Base-by-base conservation (phyloP, 2,113 vertebrate genomes). In the Pachyramphus minor region DNA sequence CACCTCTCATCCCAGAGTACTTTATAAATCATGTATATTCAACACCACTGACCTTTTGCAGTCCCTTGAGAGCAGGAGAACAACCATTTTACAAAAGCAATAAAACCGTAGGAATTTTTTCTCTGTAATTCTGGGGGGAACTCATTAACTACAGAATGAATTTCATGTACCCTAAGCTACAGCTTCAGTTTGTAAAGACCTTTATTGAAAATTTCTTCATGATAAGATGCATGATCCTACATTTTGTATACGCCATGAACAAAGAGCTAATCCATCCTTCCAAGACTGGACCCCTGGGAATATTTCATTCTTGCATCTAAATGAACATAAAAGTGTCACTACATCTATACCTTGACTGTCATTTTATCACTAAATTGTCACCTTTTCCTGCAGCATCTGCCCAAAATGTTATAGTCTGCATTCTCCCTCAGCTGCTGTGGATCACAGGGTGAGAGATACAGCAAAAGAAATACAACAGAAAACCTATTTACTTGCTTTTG, bases 21-120 rank as follows among this genome's bases (percentile, higher is more conserved):
- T 92, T 88, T 56, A 83, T 94, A 95, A 96, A 93, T 96, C 72
- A 83, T 84, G 41, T 90, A 11, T 93, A 60, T 83, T 80, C 90
- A 93, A 74, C 56, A 93, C 49, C 47, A 49, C 59, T 92, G 93
- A 93, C 93, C 88, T 96, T 95, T 94, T 1, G 0, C 79, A 84
- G 47, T 63, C 79, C 69, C 79, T 58, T 71, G 68, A 90, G 85
- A 86, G 17, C 73, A 22, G 44, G 19, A 77, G 52, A 91, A 35
- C 35, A 73, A 88, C 52, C 3, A 1, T 93, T 94, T 74, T 81
- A 74, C 52, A 56, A 63, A 92, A 90, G 85, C 89, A 90, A 35
- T 89, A 63, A 87, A 91, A 79, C 47, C 56, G 19, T 3, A 37
- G 75, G 59, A 82, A 16, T 80, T 85, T 81, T 49, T 90, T 41